Percentiles rank a stretch among this genome's conserved stretches.
Evolutionary conservation across 1,140 invertebrate species (phyloP).

Genomic region (Drosophila nebulosa): DNA sequence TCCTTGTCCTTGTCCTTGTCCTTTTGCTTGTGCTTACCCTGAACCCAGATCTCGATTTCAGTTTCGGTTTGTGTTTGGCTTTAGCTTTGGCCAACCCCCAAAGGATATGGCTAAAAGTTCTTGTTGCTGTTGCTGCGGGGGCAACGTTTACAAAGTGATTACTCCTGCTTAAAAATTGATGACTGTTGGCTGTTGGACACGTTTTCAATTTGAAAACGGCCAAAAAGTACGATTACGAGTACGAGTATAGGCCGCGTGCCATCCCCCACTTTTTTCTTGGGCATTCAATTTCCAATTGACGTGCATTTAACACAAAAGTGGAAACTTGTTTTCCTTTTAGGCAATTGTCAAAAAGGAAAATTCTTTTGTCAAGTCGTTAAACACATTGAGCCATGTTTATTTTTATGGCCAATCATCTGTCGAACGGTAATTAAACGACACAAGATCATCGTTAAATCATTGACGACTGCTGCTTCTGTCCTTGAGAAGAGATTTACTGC

Average conservation of each 20-base stretch:
- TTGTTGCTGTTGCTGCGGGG: constrained; percentile 13
- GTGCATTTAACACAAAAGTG: constrained; percentile 31
- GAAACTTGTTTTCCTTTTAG: constrained; percentile 28
- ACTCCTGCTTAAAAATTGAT: constrained; percentile 80
- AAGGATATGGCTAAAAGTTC: constrained; percentile 31
- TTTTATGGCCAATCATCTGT: constrained; percentile 49
- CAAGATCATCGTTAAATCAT: constrained; percentile 68
- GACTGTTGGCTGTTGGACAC: constrained; percentile 69
- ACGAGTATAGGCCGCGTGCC: constrained; percentile 14
- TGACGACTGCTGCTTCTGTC: constrained; percentile 62
- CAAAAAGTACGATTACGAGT: constrained; percentile 33
- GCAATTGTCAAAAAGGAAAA: neutral
- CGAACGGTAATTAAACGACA: constrained; percentile 65
- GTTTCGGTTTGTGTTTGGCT: neutral
- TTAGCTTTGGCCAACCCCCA: constrained; percentile 42
- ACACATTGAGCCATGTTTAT: constrained; percentile 34
- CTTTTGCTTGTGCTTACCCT: constrained; percentile 23
- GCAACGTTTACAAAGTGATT: constrained; percentile 79
- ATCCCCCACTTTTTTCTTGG: neutral
- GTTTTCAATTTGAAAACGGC: constrained; percentile 74
- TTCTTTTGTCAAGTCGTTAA: constrained; percentile 65
- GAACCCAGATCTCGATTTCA: constrained; percentile 5
- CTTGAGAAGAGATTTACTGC: constrained; percentile 75
- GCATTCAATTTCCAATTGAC: neutral
- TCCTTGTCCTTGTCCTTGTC: constrained; percentile 27